Base-by-base conservation (phyloP, 2,888 invertebrate species). In the Eretmocerus hayati region DNA sequence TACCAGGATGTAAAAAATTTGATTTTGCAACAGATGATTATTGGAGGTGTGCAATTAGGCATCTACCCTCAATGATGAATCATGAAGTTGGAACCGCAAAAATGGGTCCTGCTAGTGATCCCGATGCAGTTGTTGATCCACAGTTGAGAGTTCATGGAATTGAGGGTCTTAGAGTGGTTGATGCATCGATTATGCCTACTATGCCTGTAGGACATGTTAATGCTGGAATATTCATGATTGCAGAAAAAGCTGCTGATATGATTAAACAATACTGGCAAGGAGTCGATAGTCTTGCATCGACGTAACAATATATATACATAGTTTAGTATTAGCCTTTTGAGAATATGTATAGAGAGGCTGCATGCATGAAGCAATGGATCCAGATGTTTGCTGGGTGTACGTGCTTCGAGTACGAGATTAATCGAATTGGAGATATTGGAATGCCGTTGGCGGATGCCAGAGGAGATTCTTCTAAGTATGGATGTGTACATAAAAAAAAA, bases 41-140 rank as follows among this genome's bases (percentile, higher is more conserved):
- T 60, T 84, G 82, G 81, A 75, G 80, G 44, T 84, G 84, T 63
- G 80, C 81, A 19, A 72, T 79, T 6, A 74, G 77, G 15, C 78
- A 81, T 52, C 67, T 81, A 35, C 79, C 82, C 0, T 73, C 77
- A 13, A 81, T 82, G 47, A 75, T 81, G 59, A 81, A 83, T 56
- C 83, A 84, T 58, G 82, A 83, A 59, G 74, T 79, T 5, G 74
- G 77, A 0, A 79, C 79, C 0, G 77, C 72, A 31, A 78, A 77
- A 59, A 80, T 80, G 80, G 79, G 79, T 0, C 76, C 77, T 0
- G 36, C 56, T 5, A 58, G 54, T 9, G 79, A 81, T 60, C 67
- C 72, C 0, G 68, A 70, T 41, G 77, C 80, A 0, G 80, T 81
- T 0, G 81, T 81, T 0, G 78, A 81, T 58, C 69, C 75, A 3